Base-by-base conservation (phyloP, 1,140 invertebrate genomes). In the Conus ventricosus region DNA sequence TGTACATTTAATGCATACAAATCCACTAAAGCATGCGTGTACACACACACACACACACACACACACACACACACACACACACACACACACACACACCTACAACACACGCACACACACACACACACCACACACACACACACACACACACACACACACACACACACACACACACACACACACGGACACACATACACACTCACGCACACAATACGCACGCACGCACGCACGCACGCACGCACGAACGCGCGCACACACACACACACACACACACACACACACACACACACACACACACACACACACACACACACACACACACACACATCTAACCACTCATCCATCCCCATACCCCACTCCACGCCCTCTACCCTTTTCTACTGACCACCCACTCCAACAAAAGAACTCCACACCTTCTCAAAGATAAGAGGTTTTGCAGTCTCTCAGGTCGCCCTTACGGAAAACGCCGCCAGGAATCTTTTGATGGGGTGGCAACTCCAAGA, bases 61-160 rank as follows among this genome's bases (percentile, higher is more conserved):
- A 39, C 23, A 78, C 23, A 78, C 23, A 78, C 23, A 78, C 23
- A 78, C 23, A 78, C 23, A 78, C 23, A 78, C 23, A 78, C 23
- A 78, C 23, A 78, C 23, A 78, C 23, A 78, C 23, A 78, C 23
- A 76, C 23, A 76, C 23, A 76, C 75, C 7, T n/a, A 23, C 75
- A 60, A 60, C 57, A 60, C 57, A 60, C 75, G 23, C 23, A 76
- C 6, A 76, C 23, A 76, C 20, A 23, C 8, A 39, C 27, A 76
- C 23, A 78, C 23, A 78, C 23, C 23, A 78, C 23, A 78, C 23
- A 78, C 23, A 78, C 75, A 5, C 75, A 78, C n/a, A 78, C 75
- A 78, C 75, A 78, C 75, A 78, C 75, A 78, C 75, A 78, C 75
- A 78, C 75, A 78, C 75, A 78, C 75, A 78, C 75, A 78, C 75